Percentiles rank a stretch among this genome's conserved stretches.
Evolutionary conservation across 1,140 invertebrate genomes (phyloP).

Genomic region (Venturia canescens): DNA sequence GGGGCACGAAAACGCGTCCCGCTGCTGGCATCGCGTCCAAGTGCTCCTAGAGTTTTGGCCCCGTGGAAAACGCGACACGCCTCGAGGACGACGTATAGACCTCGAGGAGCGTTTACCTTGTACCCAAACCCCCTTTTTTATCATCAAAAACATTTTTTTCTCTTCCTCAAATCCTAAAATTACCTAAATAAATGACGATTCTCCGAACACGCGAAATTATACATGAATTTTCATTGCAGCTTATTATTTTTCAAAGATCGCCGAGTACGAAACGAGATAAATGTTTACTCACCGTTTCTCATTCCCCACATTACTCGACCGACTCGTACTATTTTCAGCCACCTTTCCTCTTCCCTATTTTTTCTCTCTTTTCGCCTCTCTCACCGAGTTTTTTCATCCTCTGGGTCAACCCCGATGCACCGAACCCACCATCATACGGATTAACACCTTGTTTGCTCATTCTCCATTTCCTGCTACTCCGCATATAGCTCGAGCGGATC

Average conservation of each 20-base stretch:
- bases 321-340: not conserved
- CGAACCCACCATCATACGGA: not conserved
- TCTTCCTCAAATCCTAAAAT: no score
- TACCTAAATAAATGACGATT: no score
- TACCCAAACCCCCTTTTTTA: not conserved
- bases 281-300: no score
- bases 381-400: not conserved
- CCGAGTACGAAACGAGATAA: no score
- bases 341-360: not conserved
- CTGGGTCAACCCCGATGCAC: slow-evolving; percentile 3
- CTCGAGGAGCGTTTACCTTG: slow-evolving; percentile 11
- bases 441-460: slow-evolving; percentile 18
- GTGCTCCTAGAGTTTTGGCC: slow-evolving; percentile 43
- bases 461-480: not conserved
- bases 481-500: no score
- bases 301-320: no score
- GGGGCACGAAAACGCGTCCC: slow-evolving; percentile 31
- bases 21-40: slow-evolving; percentile 26
- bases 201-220: no score
- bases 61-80: slow-evolving; percentile 41
- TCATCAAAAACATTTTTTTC: not conserved
- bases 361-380: not conserved
- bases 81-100: slow-evolving; percentile 38
- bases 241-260: no score
- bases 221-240: no score